Percentiles rank a stretch among this genome's conserved stretches.
Evolutionary conservation across 2,113 vertebrate species (phyloP).

Genomic region (Myrmophylax atrothorax): DNA sequence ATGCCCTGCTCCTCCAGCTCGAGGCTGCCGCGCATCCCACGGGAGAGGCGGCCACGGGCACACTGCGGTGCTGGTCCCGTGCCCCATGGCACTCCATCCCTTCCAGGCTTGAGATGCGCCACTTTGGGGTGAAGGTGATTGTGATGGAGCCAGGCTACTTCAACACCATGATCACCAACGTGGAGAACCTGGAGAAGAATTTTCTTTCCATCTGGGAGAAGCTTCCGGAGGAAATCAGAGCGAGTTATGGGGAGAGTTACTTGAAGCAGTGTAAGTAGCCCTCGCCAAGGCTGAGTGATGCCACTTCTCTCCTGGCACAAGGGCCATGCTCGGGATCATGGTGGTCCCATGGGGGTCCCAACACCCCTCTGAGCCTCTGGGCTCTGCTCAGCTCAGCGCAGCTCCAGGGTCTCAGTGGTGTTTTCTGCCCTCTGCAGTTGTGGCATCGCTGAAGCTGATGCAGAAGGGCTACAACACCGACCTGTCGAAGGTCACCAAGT

Average conservation of each 20-base stretch:
- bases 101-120: conserved; percentile 69
- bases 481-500: conserved; percentile 75
- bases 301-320: background rate
- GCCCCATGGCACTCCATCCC: background rate
- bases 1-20: fast-evolving
- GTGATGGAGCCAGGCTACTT: conserved; percentile 75
- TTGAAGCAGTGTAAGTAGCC: conserved; percentile 63
- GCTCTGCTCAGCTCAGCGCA: too few relatives aligned
- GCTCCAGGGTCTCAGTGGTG: fast-evolving
- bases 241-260: conserved; percentile 74
- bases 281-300: too few relatives aligned
- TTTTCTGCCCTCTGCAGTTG: background rate
- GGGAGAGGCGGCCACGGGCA: fast-evolving
- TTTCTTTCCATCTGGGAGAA: conserved; percentile 53
- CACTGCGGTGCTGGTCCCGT: fast-evolving
- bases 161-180: conserved; percentile 9
- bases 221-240: conserved; percentile 69
- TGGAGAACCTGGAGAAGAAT: fast-evolving
- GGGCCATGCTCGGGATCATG: fast-evolving
- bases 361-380: fast-evolving
- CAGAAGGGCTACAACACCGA: background rate
- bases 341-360: fast-evolving
- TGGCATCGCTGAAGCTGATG: fast-evolving
- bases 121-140: conserved; percentile 72
- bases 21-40: fast-evolving